A percentile compares a stretch with the other conserved stretches of the same genome.
These are phyloP conservation scores for Anneissia japonica DNA, from an alignment of 35 echinoderm and acorn worm genomes.

Conservation along the genomic window DNA sequence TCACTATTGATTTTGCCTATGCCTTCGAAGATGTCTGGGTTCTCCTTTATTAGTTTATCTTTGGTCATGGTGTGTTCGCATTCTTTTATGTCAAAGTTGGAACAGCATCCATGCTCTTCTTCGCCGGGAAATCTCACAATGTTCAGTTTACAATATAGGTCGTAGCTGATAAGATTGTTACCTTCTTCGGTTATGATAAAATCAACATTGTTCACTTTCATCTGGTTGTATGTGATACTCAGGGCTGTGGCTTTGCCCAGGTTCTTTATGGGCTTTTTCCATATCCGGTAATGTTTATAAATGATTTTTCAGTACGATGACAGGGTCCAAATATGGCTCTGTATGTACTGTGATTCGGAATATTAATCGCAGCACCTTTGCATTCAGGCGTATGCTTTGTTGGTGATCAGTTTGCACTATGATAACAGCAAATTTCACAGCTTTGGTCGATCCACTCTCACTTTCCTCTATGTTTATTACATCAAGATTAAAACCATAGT, in stretches of 20 bases:
- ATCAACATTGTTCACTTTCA: conserved; percentile 6
- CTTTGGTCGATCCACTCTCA: no score
- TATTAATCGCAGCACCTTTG: conserved; percentile 23
- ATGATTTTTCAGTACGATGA: conserved; percentile 11
- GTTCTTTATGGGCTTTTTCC: conserved; percentile 17
- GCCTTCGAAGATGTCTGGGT: conserved; percentile 18
- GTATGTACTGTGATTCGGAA: conserved; percentile 15
- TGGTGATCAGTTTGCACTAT: no score
- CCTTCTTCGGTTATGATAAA: conserved; percentile 3
- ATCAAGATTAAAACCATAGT: no score
- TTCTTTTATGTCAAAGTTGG: neutral
- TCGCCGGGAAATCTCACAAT: conserved; percentile 3
- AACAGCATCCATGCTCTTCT: conserved; percentile 4
- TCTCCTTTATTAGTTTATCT: conserved; percentile 12
- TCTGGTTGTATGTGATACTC: conserved; percentile 6
- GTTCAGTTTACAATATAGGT: neutral
- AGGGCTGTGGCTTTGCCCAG: conserved; percentile 10
- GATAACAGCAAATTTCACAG: no score
- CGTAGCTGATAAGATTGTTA: neutral
- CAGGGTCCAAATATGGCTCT: conserved; percentile 14
- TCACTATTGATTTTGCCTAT: conserved; percentile 31
- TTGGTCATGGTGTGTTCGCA: neutral
- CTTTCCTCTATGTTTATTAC: no score
- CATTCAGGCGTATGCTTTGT: conserved; percentile 23
- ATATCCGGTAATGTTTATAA: neutral